Percentiles rank a stretch among this genome's conserved stretches.
Conservation (phyloP, 2,797 vertebrate species). For the Hippoglossus hippoglossus region DNA sequence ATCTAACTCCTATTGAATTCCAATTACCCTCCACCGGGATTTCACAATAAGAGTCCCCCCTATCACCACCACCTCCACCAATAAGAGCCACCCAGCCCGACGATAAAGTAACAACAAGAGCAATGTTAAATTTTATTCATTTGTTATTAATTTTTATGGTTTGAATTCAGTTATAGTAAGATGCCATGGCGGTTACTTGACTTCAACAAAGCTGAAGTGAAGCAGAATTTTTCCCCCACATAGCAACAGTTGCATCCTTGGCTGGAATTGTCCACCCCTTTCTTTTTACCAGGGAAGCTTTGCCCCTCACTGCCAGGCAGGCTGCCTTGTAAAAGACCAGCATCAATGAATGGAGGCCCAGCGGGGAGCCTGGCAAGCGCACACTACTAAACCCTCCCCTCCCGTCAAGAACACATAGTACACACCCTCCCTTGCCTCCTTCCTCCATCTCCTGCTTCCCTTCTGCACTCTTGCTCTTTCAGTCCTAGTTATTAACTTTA, state of each 20-base stretch:
- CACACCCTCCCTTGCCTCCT: constrained; percentile 31
- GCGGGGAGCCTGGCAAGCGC: constrained; percentile 73
- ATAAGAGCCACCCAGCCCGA: constrained; percentile 40
- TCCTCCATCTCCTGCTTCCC: constrained; percentile 11
- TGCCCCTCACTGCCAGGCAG: constrained; percentile 76
- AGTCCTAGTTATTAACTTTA: constrained; percentile 38
- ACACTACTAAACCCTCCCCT: constrained; percentile 45
- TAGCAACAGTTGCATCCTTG: constrained; percentile 75
- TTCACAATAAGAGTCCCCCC: constrained; percentile 74
- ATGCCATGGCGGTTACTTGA: constrained; percentile 15
- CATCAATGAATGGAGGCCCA: constrained; percentile 83
- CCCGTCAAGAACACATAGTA: constrained; percentile 39
- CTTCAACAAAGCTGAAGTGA: constrained; percentile 26
- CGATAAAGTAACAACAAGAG: constrained; percentile 34
- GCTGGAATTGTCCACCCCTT: constrained; percentile 61
- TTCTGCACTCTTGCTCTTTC: constrained; percentile 29
- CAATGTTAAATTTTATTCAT: constrained; percentile 29
- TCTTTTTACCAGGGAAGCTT: constrained; percentile 66
- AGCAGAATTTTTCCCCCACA: constrained; percentile 42
- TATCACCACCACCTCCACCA: constrained; percentile 35
- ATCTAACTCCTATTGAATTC: constrained; percentile 86
- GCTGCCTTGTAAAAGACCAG: constrained; percentile 81
- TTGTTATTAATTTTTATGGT: constrained; percentile 31
- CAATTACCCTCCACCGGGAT: constrained; percentile 80
- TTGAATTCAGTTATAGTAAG: constrained; percentile 24